Evolutionary conservation across 2,113 vertebrate species (phyloP), one percentile per base, ranked within the genome.

Genomic region (Camelus bactrianus): DNA sequence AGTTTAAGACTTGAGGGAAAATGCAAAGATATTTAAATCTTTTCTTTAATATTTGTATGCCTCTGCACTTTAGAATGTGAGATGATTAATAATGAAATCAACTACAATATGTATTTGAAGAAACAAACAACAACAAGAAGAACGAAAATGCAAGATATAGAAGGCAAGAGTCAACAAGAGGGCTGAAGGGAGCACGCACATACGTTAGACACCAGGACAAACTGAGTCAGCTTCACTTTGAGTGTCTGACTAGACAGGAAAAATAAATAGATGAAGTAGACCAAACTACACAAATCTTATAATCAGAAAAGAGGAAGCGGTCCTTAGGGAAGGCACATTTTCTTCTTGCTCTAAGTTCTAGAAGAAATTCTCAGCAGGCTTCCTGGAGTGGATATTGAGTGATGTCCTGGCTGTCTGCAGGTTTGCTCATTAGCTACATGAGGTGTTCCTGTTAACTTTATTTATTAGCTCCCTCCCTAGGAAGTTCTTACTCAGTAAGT

Each of bases 61-160:
- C 58, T 85, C 58, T 80, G n/a, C 19, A 80, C n/a, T 95, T 62
- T 73, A 94, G 85, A 87, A 88, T 65, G 15, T 35, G 32, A 81
- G 12, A 52, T n/a, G 8, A 46, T 81, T 91, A 56, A 70, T 38
- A 77, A 32, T 32, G 24, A 81, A 86, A 80, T 69, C 4, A 93
- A 56, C 11, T 56, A 6, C 48, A 54, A 48, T 50, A 60, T 1
- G 54, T 30, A n/a, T 38, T 64, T 67, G 67, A 93, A 54, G 28
- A 93, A 92, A 81, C 46, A 85, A 84, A 11, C 77, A 83, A 46
- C 16, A 64, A 28, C 9, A 50, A 48, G 50, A 84, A 42, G 86
- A 46, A 50, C 14, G 88, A 77, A 62, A 70, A n/a, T 13, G 50
- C 32, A 64, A 52, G 5, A 5, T 26, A 15, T 4, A 4, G 22